Percentiles rank a stretch among this genome's conserved stretches.
phyloP scores from a whole-genome alignment of 2,113 vertebrate genomes.

The Falcunculus frontatus region DNA sequence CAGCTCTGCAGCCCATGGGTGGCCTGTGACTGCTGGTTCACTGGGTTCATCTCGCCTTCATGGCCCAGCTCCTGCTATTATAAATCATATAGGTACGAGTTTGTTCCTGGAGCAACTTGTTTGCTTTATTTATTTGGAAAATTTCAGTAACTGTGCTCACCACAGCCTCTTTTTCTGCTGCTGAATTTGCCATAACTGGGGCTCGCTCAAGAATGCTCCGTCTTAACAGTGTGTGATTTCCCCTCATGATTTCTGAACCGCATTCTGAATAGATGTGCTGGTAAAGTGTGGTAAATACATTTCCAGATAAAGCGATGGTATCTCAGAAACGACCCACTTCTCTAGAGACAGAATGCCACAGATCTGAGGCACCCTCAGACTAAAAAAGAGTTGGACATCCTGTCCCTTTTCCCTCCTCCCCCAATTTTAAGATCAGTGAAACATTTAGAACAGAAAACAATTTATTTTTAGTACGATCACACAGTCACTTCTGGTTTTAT shows the following conservation, averaged over 20 bases:
- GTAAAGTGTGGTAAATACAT: conserved; percentile 48
- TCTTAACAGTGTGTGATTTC: conserved; percentile 73
- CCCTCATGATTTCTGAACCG: conserved; percentile 53
- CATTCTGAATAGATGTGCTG: conserved; percentile 59
- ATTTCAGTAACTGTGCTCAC: conserved; percentile 70
- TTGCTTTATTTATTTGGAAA: conserved; percentile 82
- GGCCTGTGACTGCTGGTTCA: conserved; percentile 65
- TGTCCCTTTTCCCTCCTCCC: not conserved
- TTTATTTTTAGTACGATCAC: conserved; percentile 43
- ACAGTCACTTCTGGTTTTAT: conserved; percentile 3
- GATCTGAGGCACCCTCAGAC: conserved; percentile 1
- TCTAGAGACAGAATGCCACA: conserved; percentile 10
- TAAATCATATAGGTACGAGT: conserved; percentile 74
- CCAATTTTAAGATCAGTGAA: conserved; percentile 24
- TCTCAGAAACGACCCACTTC: conserved; percentile 21
- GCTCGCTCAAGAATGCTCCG: conserved; percentile 69
- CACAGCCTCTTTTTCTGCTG: conserved; percentile 40
- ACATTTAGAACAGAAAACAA: conserved; percentile 25
- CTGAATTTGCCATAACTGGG: conserved; percentile 64
- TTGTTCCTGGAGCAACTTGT: conserved; percentile 75
- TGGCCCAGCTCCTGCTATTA: conserved; percentile 46
- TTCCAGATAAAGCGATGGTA: conserved; percentile 61
- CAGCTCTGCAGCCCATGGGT: conserved; percentile 44
- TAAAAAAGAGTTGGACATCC: conserved; percentile 17
- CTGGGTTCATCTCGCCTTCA: conserved; percentile 48